Conservation (phyloP, 2,888 invertebrate genomes). For the Tipula lateralis region DNA sequence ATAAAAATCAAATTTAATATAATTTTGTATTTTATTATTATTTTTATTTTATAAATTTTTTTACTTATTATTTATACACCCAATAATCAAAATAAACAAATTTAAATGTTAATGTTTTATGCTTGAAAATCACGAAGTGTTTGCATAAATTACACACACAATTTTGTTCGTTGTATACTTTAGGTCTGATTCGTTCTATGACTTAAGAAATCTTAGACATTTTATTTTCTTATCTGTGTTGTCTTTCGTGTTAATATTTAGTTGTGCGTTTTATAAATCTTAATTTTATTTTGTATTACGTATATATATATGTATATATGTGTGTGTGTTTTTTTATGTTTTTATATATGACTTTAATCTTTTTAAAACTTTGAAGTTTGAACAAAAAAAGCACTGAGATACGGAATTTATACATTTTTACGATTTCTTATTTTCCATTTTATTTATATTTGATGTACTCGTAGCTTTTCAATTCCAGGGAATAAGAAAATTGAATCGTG, state of each 20-base stretch:
- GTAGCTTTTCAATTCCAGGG: conserved; percentile 7
- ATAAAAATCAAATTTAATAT: background rate
- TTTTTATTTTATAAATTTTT: background rate
- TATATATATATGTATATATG: background rate
- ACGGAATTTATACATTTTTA: background rate
- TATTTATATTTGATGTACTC: background rate
- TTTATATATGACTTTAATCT: background rate
- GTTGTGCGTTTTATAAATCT: background rate
- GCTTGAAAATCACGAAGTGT: background rate
- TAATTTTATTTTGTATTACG: background rate
- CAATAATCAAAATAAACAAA: background rate
- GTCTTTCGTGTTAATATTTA: background rate
- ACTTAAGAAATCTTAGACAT: background rate
- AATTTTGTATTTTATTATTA: background rate
- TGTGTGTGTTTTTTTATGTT: background rate
- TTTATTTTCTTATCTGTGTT: background rate
- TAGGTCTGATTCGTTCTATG: background rate
- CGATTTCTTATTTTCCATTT: background rate
- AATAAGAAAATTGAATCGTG: background rate
- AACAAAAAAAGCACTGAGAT: background rate
- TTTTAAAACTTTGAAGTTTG: background rate
- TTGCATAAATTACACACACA: background rate
- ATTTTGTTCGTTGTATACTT: background rate
- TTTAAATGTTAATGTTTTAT: background rate
- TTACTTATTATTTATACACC: background rate